Evolutionary conservation across 2,888 invertebrate species (phyloP).

Genomic region (Malacosoma neustria): DNA sequence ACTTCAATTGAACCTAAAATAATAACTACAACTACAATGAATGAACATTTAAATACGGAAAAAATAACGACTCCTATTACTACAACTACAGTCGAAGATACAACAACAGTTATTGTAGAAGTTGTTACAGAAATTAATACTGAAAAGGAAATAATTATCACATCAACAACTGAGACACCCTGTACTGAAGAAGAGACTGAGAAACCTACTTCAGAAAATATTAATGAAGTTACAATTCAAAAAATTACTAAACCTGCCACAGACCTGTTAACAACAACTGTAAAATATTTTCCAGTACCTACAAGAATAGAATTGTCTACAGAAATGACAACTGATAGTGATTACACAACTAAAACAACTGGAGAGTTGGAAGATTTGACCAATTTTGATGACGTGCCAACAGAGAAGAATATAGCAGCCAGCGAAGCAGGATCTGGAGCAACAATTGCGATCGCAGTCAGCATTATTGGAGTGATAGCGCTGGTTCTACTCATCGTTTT

Average conservation of each 20-base stretch:
- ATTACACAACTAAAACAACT: conserved; percentile 34
- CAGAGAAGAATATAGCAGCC: conserved; percentile 40
- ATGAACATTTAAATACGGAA: conserved; percentile 13
- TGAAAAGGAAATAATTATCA: conserved; percentile 29
- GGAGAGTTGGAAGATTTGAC: conserved; percentile 39
- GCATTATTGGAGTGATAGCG: conserved; percentile 86
- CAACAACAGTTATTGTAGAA: conserved; percentile 41
- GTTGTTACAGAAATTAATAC: conserved; percentile 48
- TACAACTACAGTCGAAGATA: conserved; percentile 22
- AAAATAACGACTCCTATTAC: conserved; percentile 23
- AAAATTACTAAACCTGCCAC: conserved; percentile 12
- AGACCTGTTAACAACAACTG: conserved; percentile 14
- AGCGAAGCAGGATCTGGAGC: conserved; percentile 77
- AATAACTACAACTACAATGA: conserved; percentile 11
- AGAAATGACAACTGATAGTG: conserved; percentile 15
- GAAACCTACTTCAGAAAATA: conserved; percentile 17
- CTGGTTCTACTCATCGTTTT: conserved; percentile 84
- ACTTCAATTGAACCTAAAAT: conserved; percentile 10
- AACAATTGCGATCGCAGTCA: conserved; percentile 87
- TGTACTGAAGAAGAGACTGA: conserved; percentile 15
- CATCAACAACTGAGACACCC: conserved; percentile 21
- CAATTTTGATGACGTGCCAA: conserved; percentile 43
- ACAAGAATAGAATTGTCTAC: conserved; percentile 19
- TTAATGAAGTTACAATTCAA: conserved; percentile 46
- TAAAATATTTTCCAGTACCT: conserved; percentile 9